A percentile compares a stretch with the other conserved stretches of the same genome.
These are phyloP conservation scores for Linnaemya tessellans DNA, from an alignment of 2,888 invertebrate genomes.

Conservation along the genomic window DNA sequence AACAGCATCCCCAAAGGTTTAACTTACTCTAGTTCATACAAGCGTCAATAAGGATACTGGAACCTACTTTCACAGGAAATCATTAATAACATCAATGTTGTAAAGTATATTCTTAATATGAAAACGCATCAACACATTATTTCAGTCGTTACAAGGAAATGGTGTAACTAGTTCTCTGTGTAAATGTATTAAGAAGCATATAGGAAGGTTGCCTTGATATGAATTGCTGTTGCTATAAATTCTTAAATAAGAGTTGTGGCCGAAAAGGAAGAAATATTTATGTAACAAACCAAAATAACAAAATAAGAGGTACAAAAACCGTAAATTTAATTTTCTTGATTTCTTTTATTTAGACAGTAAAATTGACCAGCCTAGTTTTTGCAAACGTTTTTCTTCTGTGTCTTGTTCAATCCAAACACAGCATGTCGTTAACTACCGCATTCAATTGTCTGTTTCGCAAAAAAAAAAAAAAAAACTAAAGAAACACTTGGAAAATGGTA, in stretches of 20 bases:
- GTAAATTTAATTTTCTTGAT: slow-evolving; percentile 62
- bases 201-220: slow-evolving; percentile 53
- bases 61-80: too few species aligned
- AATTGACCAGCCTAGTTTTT: slow-evolving; percentile 57
- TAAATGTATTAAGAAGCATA: slow-evolving; percentile 48
- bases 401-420: not conserved
- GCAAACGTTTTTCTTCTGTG: slow-evolving; percentile 7
- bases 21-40: too few species aligned
- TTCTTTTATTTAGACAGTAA: slow-evolving; percentile 41
- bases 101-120: too few species aligned
- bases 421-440: slow-evolving; percentile 46
- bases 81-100: too few species aligned
- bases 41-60: too few species aligned
- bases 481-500: slow-evolving; percentile 18
- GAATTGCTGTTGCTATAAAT: slow-evolving; percentile 50
- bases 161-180: slow-evolving; percentile 39
- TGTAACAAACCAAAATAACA: slow-evolving; percentile 16
- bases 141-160: slow-evolving; percentile 6
- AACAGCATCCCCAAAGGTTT: too few species aligned
- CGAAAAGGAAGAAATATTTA: slow-evolving; percentile 54
- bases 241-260: slow-evolving; percentile 51
- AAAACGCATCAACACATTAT: too few species aligned
- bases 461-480: slow-evolving; percentile 24
- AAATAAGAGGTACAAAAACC: slow-evolving; percentile 43
- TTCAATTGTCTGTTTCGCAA: slow-evolving; percentile 43